Evolutionary conservation across 2,888 invertebrate species (phyloP).

Genomic region (Oxystoma pomonae): DNA sequence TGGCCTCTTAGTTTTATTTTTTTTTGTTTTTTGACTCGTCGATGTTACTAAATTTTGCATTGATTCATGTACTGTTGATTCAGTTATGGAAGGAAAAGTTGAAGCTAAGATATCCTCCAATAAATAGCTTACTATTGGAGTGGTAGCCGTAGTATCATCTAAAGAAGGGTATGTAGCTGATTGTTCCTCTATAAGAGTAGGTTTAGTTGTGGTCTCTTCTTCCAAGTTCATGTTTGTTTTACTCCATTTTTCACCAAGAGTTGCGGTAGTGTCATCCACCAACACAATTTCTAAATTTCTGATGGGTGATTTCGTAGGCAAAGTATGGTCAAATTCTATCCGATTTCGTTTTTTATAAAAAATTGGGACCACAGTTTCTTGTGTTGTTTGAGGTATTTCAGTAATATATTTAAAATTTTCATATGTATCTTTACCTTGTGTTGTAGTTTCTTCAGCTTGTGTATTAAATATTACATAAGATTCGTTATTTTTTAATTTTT

Average conservation of each 20-base stretch:
- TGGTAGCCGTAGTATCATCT: slow-evolving; percentile 22
- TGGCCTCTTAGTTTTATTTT: not conserved
- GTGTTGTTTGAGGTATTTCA: not conserved
- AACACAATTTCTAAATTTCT: not conserved
- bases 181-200: not conserved
- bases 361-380: not conserved
- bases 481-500: not conserved
- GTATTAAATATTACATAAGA: too few species aligned
- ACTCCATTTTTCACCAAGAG: too few species aligned
- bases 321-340: not conserved
- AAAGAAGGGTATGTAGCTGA: slow-evolving; percentile 1
- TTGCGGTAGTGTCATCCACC: not conserved
- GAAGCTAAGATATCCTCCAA: slow-evolving; percentile 16
- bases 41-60: not conserved
- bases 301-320: not conserved
- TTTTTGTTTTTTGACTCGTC: not conserved
- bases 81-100: slow-evolving; percentile 13
- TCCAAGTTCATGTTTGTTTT: too few species aligned
- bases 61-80: not conserved
- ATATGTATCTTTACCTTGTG: not conserved
- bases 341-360: not conserved
- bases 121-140: slow-evolving; percentile 21
- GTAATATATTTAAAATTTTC: not conserved
- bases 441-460: not conserved
- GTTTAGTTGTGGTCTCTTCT: not conserved